A percentile compares a stretch with the other conserved stretches of the same genome.
Conservation (phyloP, 2,113 vertebrate species). For the Athene cunicularia region DNA sequence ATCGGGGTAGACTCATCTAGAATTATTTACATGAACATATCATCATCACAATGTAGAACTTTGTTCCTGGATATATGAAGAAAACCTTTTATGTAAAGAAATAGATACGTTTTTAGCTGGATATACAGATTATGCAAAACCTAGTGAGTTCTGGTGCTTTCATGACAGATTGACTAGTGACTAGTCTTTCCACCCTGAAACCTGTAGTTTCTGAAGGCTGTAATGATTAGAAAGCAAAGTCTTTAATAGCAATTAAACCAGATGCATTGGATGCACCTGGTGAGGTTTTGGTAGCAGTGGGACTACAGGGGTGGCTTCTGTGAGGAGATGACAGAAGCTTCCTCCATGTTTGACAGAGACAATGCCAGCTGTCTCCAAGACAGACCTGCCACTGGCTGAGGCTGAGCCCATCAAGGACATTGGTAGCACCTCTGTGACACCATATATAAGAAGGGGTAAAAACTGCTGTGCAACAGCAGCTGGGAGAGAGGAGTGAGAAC, state of each 20-base stretch:
- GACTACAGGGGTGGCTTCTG: not conserved
- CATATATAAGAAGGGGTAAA: not conserved
- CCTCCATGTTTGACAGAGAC: too few relatives aligned
- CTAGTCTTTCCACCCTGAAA: not conserved
- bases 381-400: not conserved
- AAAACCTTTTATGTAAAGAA: not conserved
- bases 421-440: not conserved
- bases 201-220: not conserved
- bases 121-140: not conserved
- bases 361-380: not conserved
- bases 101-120: not conserved
- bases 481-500: not conserved
- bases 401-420: not conserved
- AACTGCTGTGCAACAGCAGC: fast-evolving
- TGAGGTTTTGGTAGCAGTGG: not conserved
- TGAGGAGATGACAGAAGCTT: not conserved
- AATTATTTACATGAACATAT: not conserved
- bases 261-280: not conserved
- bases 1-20: not conserved
- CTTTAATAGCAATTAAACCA: not conserved
- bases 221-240: not conserved
- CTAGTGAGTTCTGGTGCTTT: not conserved
- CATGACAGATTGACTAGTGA: not conserved
- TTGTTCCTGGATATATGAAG: not conserved
- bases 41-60: not conserved